phyloP scores from a whole-genome alignment of 2,888 invertebrate species.

The Alviniconcha strummeri region DNA sequence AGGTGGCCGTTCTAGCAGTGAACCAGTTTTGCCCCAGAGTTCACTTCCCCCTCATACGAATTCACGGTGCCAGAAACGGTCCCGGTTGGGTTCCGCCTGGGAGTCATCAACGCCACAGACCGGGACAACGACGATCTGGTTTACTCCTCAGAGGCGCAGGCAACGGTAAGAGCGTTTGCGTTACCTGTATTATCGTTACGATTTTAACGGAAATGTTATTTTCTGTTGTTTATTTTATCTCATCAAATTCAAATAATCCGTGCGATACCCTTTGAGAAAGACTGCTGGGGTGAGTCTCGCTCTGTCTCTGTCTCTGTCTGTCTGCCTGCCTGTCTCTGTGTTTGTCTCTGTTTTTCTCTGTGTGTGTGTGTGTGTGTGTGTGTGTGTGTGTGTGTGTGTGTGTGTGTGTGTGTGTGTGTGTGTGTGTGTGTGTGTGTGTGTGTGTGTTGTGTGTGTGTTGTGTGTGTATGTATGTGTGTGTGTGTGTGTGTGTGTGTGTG shows the following conservation, averaged over 20 bases:
- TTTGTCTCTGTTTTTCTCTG: neutral
- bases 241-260: neutral
- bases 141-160: constrained; percentile 11
- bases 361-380: no score
- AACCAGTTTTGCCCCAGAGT: constrained; percentile 28
- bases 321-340: neutral
- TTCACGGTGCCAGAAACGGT: constrained; percentile 32
- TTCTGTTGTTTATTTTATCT: neutral
- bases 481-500: neutral
- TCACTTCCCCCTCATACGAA: constrained; percentile 25
- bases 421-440: no score
- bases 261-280: no score
- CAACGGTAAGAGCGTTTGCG: neutral
- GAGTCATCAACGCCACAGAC: constrained; percentile 31
- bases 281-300: neutral
- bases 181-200: neutral
- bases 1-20: constrained; percentile 17
- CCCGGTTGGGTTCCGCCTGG: constrained; percentile 14
- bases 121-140: constrained; percentile 22
- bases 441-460: neutral
- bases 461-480: neutral
- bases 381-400: no score
- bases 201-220: neutral
- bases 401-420: no score
- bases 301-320: neutral